Base-by-base conservation (phyloP, 30 jellyfish, hydroid and myxozoan species). In the Turritopsis dohrnii region DNA sequence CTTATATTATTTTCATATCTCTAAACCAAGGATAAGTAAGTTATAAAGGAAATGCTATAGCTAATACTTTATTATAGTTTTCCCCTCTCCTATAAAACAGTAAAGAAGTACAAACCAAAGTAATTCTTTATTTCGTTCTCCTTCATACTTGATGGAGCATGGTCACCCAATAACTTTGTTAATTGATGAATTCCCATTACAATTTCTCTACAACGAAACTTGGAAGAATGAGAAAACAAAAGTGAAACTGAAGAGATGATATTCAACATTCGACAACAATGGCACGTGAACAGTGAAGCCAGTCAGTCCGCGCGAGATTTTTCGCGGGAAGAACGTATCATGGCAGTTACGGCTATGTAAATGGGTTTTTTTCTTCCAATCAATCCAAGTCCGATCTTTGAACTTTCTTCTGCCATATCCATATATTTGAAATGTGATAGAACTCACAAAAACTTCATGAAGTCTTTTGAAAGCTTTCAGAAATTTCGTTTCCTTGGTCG, bases 121-220 rank as follows among this genome's bases (percentile, higher is more conserved):
- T 92, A 92, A 79, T 87, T 92, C 77, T 92, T 92, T 71, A 92
- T 85, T 53, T 92, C 95, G 71, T 92, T 92, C 82, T 92, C 97
- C 52, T 92, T 92, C 97, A 92, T 92, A 22, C 90, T 69, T 18
- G 89, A 54, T 5, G 97, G 92, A 0, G 97, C 95, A 77, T 84
- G 81, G 29, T 92, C 97, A 29, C 81, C 97, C 1, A 92, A 72
- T 9, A 92, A 84, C 74, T 92, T 92, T 16, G 97, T 80, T 19
- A 92, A 89, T 73, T 91, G 95, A 83, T 87, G 97, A 87, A 92
- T 92, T 28, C 97, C 97, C 97, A 92, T 92, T 20, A 41, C 13
- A 41, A 41, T 41, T 3, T 5, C 5, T 3, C 9, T 41, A 41
- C 60, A 3, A 41, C 13, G 60, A 41, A 41, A 13, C 60, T 41